Percentiles rank a stretch among this genome's conserved stretches.
These are phyloP conservation scores for Macrotus californicus DNA, from an alignment of 2,113 vertebrate genomes.

Conservation along the genomic window DNA sequence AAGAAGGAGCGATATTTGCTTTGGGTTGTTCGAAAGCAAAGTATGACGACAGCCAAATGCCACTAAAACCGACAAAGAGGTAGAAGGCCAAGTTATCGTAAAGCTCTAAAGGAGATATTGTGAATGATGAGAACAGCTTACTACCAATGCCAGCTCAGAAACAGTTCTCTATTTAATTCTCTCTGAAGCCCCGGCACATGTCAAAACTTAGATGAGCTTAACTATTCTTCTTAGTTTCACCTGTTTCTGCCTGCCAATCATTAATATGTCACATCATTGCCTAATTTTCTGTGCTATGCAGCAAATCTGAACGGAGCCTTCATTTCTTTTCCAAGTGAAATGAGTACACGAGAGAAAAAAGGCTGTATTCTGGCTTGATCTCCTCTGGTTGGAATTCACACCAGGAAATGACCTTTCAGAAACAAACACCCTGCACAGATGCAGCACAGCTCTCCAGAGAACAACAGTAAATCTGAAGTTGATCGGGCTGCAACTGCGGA, in stretches of 20 bases:
- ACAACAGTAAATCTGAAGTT: constrained; percentile 41
- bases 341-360: constrained; percentile 41
- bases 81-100: not conserved
- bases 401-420: constrained; percentile 73
- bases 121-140: constrained; percentile 28
- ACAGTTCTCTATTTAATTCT: not conserved
- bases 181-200: constrained; percentile 27
- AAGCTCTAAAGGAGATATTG: not conserved
- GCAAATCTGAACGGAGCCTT: constrained; percentile 54
- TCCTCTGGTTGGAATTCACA: constrained; percentile 67
- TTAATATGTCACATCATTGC: constrained; percentile 46
- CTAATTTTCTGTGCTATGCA: not conserved
- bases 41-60: not conserved
- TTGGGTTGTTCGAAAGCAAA: constrained; percentile 6
- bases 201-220: constrained; percentile 52
- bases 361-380: constrained; percentile 8
- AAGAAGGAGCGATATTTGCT: not conserved
- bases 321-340: constrained; percentile 64
- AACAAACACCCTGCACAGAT: constrained; percentile 56
- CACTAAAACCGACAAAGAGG: not conserved
- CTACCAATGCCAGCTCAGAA: constrained; percentile 47
- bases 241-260: constrained; percentile 62
- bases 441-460: constrained; percentile 28
- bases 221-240: constrained; percentile 20
- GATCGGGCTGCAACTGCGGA: constrained; percentile 41